A percentile compares a stretch with the other conserved stretches of the same genome.
Evolutionary conservation across 2,113 vertebrate species (phyloP).

Genomic region (Chaetorhynchus papuensis): DNA sequence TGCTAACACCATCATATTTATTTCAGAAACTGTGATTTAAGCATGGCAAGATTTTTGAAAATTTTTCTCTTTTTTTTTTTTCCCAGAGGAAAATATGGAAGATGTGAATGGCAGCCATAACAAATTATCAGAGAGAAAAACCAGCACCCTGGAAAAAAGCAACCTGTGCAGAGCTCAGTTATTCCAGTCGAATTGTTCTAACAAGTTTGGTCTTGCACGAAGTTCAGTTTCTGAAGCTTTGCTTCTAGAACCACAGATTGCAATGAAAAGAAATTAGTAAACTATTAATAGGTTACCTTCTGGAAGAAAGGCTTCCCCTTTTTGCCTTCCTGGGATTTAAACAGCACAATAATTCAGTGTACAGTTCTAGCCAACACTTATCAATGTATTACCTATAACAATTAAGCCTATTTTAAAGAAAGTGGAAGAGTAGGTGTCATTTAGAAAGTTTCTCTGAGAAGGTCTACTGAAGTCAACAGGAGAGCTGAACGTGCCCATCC

Average conservation of each 20-base stretch:
- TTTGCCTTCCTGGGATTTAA: neutral
- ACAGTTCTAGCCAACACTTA: slow-evolving; percentile 23
- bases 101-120: neutral
- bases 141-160: neutral
- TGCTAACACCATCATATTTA: neutral
- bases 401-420: neutral
- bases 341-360: neutral
- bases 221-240: neutral
- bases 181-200: neutral
- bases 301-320: neutral
- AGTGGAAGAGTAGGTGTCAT: neutral
- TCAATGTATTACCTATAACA: neutral
- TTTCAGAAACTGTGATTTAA: neutral
- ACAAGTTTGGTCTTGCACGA: neutral
- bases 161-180: neutral
- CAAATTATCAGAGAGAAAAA: neutral
- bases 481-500: neutral
- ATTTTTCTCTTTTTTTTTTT: too few relatives aligned
- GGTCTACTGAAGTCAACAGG: neutral
- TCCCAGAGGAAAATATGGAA: neutral
- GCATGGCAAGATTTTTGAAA: neutral
- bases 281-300: neutral
- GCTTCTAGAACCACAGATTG: neutral
- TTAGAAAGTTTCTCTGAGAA: neutral
- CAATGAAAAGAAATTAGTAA: neutral